phyloP scores from a whole-genome alignment of 2,797 vertebrate genomes.

The Choloepus didactylus region DNA sequence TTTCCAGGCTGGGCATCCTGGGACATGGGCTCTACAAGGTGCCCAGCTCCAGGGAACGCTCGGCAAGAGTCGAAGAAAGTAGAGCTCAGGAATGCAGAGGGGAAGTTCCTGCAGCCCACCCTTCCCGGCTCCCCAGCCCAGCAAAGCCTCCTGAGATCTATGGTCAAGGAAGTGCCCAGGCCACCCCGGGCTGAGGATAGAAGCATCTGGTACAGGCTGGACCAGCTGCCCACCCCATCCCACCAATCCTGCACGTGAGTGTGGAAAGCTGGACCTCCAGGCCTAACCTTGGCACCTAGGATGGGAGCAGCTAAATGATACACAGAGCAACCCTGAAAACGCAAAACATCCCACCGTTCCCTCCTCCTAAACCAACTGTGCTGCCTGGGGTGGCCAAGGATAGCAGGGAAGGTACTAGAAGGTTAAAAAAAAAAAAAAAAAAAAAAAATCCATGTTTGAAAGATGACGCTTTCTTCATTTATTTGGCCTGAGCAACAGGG shows the following conservation, averaged over 20 bases:
- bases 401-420: not conserved
- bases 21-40: not conserved
- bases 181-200: not conserved
- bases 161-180: not conserved
- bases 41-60: not conserved
- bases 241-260: not conserved
- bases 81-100: not conserved
- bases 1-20: not conserved
- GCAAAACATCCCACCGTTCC: not conserved
- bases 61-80: not conserved
- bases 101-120: not conserved
- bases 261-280: not conserved
- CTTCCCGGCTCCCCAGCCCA: not conserved
- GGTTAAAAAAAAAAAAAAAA: not conserved
- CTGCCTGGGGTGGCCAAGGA: not conserved
- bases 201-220: not conserved
- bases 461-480: not conserved
- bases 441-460: not conserved
- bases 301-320: not conserved
- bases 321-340: not conserved
- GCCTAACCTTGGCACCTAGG: not conserved
- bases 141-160: not conserved
- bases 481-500: not conserved
- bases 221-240: not conserved
- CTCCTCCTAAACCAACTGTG: not conserved